phyloP scores from a whole-genome alignment of 2,113 vertebrate species.

The Jacana jacana region DNA sequence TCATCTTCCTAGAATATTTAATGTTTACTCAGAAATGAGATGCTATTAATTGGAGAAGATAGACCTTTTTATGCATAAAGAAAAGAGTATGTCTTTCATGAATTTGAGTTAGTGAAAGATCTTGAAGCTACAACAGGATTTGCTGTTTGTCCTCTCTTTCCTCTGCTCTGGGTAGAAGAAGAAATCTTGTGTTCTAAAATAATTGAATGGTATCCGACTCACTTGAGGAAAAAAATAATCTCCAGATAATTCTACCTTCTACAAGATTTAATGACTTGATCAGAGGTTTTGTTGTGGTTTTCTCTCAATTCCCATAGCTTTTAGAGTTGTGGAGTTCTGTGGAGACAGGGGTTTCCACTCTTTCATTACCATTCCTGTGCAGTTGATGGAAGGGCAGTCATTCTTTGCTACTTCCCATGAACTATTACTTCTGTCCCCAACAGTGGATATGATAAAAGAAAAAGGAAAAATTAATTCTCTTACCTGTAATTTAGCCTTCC shows the following conservation, averaged over 20 bases:
- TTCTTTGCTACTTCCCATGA: background rate
- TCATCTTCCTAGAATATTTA: background rate
- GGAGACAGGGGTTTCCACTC: background rate
- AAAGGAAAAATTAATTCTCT: background rate
- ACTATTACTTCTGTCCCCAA: background rate
- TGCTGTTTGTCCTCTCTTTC: background rate
- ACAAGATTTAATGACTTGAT: background rate
- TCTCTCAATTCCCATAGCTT: background rate
- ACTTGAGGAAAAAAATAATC: background rate
- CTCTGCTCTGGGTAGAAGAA: background rate
- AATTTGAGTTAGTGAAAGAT: background rate
- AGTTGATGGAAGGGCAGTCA: conserved; percentile 10
- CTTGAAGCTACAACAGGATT: background rate
- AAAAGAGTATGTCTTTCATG: background rate
- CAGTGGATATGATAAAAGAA: background rate
- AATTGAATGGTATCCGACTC: background rate
- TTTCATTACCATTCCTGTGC: background rate
- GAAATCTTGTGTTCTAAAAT: background rate
- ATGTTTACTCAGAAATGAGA: background rate
- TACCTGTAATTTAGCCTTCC: conserved; percentile 4
- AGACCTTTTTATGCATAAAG: background rate
- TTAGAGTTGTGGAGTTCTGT: background rate
- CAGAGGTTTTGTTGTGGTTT: background rate
- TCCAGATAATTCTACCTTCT: background rate
- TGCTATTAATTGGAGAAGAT: background rate